These are phyloP conservation scores for Toxostoma redivivum DNA, from an alignment of 2,113 vertebrate species.

Conservation along the genomic window DNA sequence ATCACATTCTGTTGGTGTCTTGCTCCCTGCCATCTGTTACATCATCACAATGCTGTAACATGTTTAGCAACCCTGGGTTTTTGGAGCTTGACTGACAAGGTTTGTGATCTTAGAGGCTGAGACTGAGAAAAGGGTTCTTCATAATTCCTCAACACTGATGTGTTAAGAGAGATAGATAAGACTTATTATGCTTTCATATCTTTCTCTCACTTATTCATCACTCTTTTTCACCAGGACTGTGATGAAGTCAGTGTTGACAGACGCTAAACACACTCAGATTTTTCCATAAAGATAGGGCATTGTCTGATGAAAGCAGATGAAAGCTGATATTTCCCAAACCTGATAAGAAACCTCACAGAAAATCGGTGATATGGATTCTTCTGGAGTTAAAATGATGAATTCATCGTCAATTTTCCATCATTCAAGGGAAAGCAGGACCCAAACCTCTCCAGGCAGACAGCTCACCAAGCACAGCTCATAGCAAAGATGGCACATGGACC, in stretches of 20 bases:
- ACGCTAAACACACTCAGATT: not conserved
- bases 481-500: not conserved
- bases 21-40: slow-evolving; percentile 40
- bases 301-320: not conserved
- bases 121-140: not conserved
- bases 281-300: not conserved
- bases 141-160: not conserved
- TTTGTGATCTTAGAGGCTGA: not conserved
- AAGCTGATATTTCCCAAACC: not conserved
- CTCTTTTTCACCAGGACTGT: not conserved
- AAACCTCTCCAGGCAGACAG: not conserved
- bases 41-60: not conserved
- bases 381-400: not conserved
- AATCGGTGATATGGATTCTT: not conserved
- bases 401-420: not conserved
- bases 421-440: not conserved
- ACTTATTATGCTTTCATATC: not conserved
- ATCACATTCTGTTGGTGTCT: not conserved
- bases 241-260: not conserved
- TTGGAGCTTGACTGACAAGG: slow-evolving; percentile 24
- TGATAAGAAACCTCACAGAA: not conserved
- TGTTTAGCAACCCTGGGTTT: not conserved
- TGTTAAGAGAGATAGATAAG: not conserved
- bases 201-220: slow-evolving; percentile 11
- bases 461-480: not conserved